Conservation (phyloP, 2,888 invertebrate genomes). For the Mesopsocus fuscifrons region DNA sequence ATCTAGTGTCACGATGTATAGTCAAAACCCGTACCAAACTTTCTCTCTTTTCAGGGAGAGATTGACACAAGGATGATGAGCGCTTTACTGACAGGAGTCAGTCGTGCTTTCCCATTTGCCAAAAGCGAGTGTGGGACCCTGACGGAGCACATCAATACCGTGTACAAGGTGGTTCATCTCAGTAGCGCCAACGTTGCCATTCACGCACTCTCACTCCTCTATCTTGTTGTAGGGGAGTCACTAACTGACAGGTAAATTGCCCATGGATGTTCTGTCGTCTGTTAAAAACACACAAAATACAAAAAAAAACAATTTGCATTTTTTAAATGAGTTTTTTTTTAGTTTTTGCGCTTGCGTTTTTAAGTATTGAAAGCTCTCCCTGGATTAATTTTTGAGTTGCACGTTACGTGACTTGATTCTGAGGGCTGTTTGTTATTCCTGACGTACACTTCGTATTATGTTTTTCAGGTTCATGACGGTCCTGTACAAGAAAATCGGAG, state of each 20-base stretch:
- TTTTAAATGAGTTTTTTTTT: too few species aligned
- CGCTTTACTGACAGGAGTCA: constrained; percentile 62
- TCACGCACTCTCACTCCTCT: constrained; percentile 38
- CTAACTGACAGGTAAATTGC: constrained; percentile 32
- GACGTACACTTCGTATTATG: too few species aligned
- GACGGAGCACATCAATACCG: constrained; percentile 44
- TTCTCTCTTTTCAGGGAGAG: constrained; percentile 37
- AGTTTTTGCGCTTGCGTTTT: too few species aligned
- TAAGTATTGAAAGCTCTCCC: too few species aligned
- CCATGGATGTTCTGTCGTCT: too few species aligned
- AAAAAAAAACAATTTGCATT: too few species aligned
- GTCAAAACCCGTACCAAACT: too few species aligned
- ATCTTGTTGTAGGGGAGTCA: constrained; percentile 24
- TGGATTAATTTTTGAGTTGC: too few species aligned
- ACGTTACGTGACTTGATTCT: too few species aligned
- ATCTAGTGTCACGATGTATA: too few species aligned
- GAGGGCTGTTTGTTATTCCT: too few species aligned
- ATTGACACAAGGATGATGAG: constrained; percentile 70
- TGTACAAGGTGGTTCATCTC: constrained; percentile 64
- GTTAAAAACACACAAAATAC: too few species aligned
- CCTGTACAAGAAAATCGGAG: constrained; percentile 70
- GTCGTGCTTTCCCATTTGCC: constrained; percentile 68
- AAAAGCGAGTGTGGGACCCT: constrained; percentile 32
- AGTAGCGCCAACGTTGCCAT: constrained; percentile 49
- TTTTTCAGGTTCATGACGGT: constrained; percentile 64